Percentiles rank a stretch among this genome's conserved stretches.
Evolutionary conservation across 1,140 invertebrate species (phyloP).

Genomic region (Halictus rubicundus): DNA sequence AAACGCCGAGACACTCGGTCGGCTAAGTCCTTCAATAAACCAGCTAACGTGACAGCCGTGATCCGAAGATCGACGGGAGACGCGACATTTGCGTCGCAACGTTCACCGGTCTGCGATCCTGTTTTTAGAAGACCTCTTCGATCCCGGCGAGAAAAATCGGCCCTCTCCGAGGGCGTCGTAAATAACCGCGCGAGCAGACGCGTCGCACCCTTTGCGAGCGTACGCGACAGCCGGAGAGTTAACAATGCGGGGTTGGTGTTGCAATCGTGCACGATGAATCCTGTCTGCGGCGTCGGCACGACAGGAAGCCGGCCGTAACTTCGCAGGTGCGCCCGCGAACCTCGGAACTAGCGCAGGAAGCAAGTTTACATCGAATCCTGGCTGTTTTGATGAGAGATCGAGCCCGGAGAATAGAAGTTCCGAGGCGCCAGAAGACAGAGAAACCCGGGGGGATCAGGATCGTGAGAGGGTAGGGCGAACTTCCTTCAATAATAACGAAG

Average conservation of each 20-base stretch:
- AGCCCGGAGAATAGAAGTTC: constrained; percentile 32
- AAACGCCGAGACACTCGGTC: not conserved
- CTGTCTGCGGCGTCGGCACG: constrained; percentile 59
- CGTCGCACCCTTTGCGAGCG: constrained; percentile 10
- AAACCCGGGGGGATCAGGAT: constrained; percentile 54
- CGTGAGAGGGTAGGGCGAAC: constrained; percentile 50
- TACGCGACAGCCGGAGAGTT: constrained; percentile 17
- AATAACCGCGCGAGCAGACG: not conserved
- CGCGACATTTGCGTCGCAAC: not conserved
- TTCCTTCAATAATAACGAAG: constrained; percentile 69
- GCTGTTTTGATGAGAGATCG: constrained; percentile 59
- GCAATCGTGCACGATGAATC: constrained; percentile 58
- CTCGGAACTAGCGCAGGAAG: constrained; percentile 35
- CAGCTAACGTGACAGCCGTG: not conserved
- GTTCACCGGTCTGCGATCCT: not conserved
- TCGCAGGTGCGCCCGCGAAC: constrained; percentile 44
- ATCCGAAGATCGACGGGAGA: not conserved
- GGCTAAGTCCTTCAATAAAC: not conserved
- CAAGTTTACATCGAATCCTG: constrained; percentile 35
- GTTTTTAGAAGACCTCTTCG: too few relatives aligned
- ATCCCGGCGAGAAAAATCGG: too few relatives aligned
- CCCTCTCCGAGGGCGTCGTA: not conserved
- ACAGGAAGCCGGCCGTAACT: constrained; percentile 58
- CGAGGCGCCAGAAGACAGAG: constrained; percentile 9
- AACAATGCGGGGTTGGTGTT: constrained; percentile 50